Percentiles rank a stretch among this genome's conserved stretches.
These are phyloP conservation scores for Eciton burchellii DNA, from an alignment of 1,140 invertebrate species.

Conservation along the genomic window DNA sequence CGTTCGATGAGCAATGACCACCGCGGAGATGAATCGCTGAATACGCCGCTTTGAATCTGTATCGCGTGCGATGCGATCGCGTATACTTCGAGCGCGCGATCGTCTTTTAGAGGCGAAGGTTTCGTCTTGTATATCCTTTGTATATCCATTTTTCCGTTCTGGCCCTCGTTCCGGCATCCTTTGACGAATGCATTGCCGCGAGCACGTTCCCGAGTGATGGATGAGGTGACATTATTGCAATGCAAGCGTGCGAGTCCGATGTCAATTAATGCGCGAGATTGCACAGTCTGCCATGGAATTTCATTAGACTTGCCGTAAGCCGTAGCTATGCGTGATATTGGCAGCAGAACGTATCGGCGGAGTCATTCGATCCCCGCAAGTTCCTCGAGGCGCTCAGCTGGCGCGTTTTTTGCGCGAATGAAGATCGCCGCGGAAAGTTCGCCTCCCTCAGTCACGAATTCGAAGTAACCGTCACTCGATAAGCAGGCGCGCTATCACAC, in stretches of 20 bases:
- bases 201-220: background rate
- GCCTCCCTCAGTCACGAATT: background rate
- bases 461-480: background rate
- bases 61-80: background rate
- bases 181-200: background rate
- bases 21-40: background rate
- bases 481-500: background rate
- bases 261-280: slow-evolving; percentile 58
- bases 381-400: background rate
- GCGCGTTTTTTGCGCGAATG: background rate
- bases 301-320: slow-evolving; percentile 48
- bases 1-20: background rate
- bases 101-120: background rate
- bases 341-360: slow-evolving; percentile 10
- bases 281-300: slow-evolving; percentile 51
- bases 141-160: slow-evolving; percentile 12
- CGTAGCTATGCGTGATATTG: slow-evolving; percentile 47
- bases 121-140: background rate
- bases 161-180: background rate
- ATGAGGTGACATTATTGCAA: slow-evolving; percentile 41
- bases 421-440: slow-evolving; percentile 2
- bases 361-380: slow-evolving; percentile 35
- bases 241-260: background rate
- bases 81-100: background rate
- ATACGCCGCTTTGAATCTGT: background rate